phyloP scores from a whole-genome alignment of 2,797 vertebrate species.

The Cheirogaleus major region DNA sequence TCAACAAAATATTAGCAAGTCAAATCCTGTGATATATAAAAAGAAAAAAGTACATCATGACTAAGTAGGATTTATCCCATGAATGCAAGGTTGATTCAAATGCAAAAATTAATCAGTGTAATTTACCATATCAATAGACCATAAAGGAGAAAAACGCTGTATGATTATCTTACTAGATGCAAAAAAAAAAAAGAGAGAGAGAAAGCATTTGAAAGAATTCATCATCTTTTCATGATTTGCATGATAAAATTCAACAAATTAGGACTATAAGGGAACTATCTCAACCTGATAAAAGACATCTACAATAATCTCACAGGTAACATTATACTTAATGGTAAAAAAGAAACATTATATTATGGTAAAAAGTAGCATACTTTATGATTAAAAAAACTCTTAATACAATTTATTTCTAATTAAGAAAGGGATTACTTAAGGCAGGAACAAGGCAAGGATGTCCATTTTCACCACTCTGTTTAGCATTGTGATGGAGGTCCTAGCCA shows the following conservation, averaged over 20 bases:
- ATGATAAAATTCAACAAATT: neutral
- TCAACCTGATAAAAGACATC: neutral
- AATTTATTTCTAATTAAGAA: neutral
- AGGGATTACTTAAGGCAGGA: neutral
- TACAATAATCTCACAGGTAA: neutral
- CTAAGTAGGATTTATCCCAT: neutral
- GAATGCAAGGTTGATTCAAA: neutral
- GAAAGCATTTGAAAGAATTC: neutral
- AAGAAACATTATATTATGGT: neutral
- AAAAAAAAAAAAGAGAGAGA: neutral
- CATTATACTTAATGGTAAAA: neutral
- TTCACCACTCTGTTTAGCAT: neutral
- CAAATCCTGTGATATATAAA: neutral
- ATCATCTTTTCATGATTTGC: conserved; percentile 21
- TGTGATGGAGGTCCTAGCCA: neutral
- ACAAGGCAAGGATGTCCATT: neutral
- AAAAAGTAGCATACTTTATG: neutral
- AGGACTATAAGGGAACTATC: neutral
- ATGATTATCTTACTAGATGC: neutral
- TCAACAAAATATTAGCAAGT: conserved; percentile 5
- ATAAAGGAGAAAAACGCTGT: neutral
- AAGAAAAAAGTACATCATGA: neutral
- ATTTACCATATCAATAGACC: neutral
- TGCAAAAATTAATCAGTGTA: conserved; percentile 29
- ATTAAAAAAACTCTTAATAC: neutral